Evolutionary conservation across 2,888 invertebrate genomes (phyloP), one percentile per base, ranked within the genome.

Genomic region (Protonemura montana): DNA sequence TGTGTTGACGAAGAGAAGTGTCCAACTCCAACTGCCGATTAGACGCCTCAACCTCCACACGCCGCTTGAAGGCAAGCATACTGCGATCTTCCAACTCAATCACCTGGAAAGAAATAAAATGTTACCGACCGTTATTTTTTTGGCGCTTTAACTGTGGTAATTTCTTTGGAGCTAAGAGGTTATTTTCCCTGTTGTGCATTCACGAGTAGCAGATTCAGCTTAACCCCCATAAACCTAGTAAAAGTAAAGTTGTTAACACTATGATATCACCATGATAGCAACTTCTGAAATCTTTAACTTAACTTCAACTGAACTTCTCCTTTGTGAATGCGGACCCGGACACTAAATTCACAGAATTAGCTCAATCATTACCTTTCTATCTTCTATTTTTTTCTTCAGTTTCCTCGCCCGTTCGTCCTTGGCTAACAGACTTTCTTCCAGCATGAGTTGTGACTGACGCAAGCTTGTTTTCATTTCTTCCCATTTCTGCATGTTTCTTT

Each of bases 391-490:
- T 84, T 89, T 89, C 86, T 89, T 89, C 78, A 89, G 89, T 86
- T 89, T 89, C 76, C 88, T 88, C n/a, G 89, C 88, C 85, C 88
- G 87, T 87, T 89, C 88, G 82, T 91, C 90, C 82, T 90, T 88
- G 28, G 88, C 88, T 81, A 89, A 88, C 59, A 90, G 89, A 78
- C 89, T 90, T 76, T 87, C 88, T 28, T 90, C 89, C 82, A 91
- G 89, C n/a, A 88, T 88, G 26, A 88, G 88, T 83, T 90, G 89
- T 25, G 90, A 89, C 35, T 88, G 88, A 25, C 89, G 88, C 82
- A 90, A 89, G 86, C 89, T 89, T 42, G 89, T 89, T 86, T 90
- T 90, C 35, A 90, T 89, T 87, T 90, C 89, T 85, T 90, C 89
- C 88, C 89, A 89, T 81, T 89, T 87, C 30, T 87, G 87, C 29